Evolutionary conservation across 2,113 vertebrate species (phyloP).

Genomic region (Oreochromis spilurus): DNA sequence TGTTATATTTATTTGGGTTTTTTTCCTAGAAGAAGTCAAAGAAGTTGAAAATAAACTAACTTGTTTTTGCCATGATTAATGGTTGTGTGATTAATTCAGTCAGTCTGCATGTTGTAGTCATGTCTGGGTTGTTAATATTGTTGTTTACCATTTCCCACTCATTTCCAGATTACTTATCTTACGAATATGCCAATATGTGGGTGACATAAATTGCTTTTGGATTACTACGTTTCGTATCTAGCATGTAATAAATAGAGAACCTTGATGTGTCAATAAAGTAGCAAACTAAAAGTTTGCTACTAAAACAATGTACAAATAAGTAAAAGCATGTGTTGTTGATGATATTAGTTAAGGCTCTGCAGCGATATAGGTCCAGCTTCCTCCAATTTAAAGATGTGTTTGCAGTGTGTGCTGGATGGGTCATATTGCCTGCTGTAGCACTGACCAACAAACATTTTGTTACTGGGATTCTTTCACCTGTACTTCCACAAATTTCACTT

Average conservation of each 20-base stretch:
- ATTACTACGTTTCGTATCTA: not conserved
- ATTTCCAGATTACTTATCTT: not conserved
- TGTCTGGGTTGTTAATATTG: not conserved
- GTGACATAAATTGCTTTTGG: not conserved
- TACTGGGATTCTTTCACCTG: not conserved
- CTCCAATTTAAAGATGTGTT: not conserved
- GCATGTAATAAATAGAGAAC: not conserved
- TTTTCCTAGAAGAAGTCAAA: not conserved
- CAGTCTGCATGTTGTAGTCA: not conserved
- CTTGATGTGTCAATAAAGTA: not conserved
- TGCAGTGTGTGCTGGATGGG: not conserved
- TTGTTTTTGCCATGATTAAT: not conserved
- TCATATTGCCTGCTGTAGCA: not conserved
- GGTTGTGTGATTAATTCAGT: constrained; percentile 21
- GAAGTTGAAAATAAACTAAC: not conserved
- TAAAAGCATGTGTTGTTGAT: not conserved
- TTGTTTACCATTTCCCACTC: not conserved
- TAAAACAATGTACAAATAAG: not conserved
- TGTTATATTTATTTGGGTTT: not conserved
- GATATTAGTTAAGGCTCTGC: not conserved
- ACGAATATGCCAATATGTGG: not conserved
- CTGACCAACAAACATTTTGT: not conserved
- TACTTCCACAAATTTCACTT: not conserved
- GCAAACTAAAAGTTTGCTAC: not conserved
- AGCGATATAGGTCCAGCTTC: not conserved